phyloP scores from a whole-genome alignment of 1,140 invertebrate species.

The Carposina sasakii region DNA sequence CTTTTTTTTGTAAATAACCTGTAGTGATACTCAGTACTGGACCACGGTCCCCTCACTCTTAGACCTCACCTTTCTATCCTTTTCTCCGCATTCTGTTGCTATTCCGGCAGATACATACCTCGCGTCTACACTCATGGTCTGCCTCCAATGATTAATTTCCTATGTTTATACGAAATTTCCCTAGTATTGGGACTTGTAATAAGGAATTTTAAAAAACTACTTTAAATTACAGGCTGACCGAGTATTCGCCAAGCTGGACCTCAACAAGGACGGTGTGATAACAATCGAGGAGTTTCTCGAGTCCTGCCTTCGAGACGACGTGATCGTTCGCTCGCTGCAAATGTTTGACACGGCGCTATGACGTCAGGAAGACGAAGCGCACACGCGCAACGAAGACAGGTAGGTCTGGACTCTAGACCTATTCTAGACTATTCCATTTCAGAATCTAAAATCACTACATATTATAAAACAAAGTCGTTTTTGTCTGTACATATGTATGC shows the following conservation, averaged over 20 bases:
- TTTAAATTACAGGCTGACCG: slow-evolving; percentile 77
- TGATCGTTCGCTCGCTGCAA: slow-evolving; percentile 85
- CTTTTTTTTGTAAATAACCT: too few species aligned
- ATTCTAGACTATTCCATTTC: not conserved
- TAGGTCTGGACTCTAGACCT: slow-evolving; percentile 7
- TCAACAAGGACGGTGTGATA: slow-evolving; percentile 95
- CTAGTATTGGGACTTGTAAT: too few species aligned
- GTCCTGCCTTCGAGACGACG: slow-evolving; percentile 92
- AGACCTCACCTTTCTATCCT: too few species aligned
- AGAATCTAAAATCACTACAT: not conserved
- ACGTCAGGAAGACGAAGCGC: slow-evolving; percentile 61
- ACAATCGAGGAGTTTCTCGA: slow-evolving; percentile 98
- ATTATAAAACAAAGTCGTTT: not conserved
- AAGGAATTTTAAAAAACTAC: slow-evolving; percentile 6
- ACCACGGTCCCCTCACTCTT: too few species aligned
- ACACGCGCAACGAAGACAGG: slow-evolving; percentile 35
- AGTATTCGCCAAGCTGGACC: slow-evolving; percentile 92
- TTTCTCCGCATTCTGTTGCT: too few species aligned
- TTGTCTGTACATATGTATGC: not conserved
- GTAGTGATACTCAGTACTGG: too few species aligned
- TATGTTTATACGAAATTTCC: too few species aligned
- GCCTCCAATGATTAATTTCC: too few species aligned
- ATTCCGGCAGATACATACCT: too few species aligned
- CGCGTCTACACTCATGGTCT: too few species aligned
- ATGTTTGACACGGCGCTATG: slow-evolving; percentile 87